Evolutionary conservation across 2,113 vertebrate species (phyloP).

Genomic region (Prunella himalayana): DNA sequence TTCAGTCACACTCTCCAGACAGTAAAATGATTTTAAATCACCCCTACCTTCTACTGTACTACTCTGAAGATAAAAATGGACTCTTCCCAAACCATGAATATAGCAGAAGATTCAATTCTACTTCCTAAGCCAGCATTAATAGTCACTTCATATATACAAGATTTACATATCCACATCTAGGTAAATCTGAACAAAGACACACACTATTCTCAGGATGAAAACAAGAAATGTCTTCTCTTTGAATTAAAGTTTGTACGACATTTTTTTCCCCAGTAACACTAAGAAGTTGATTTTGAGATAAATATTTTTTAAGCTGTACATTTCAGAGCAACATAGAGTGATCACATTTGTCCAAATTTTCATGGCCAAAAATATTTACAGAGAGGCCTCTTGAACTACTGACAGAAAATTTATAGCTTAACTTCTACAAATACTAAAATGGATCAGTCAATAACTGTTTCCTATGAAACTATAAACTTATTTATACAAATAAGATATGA

Average conservation of each 20-base stretch:
- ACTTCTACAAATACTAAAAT: background rate
- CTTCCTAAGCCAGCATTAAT: background rate
- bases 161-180: background rate
- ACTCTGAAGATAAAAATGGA: background rate
- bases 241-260: background rate
- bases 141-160: background rate
- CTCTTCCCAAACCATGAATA: background rate
- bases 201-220: background rate
- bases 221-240: background rate
- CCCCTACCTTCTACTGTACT: background rate
- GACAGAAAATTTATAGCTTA: background rate
- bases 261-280: background rate
- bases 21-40: background rate
- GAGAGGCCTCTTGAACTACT: background rate
- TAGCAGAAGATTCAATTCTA: background rate
- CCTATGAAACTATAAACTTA: background rate
- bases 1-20: background rate
- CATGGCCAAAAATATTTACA: background rate
- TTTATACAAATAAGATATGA: background rate
- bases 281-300: background rate
- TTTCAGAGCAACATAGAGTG: background rate
- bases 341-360: background rate
- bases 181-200: background rate
- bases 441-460: background rate
- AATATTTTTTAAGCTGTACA: background rate